Percentiles rank a stretch among this genome's conserved stretches.
Conservation (phyloP, 2,888 invertebrate genomes). For the Stictocephala bisonia region DNA sequence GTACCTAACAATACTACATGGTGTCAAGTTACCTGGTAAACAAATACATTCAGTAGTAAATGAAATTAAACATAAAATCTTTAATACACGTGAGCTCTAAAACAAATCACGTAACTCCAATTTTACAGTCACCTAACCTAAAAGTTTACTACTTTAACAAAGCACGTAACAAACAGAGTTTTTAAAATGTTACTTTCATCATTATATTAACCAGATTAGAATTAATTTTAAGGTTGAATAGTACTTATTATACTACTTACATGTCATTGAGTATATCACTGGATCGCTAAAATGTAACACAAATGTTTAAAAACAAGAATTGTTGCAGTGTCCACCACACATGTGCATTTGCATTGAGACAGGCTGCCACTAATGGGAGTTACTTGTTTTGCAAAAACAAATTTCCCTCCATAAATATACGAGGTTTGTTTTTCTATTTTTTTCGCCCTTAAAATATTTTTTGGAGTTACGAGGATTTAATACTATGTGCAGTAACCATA, state of each 20-base stretch:
- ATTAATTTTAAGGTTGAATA: neutral
- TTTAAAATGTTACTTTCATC: neutral
- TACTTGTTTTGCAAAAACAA: constrained; percentile 19
- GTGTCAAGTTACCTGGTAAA: too few species aligned
- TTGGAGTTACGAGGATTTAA: constrained; percentile 20
- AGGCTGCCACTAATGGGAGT: constrained; percentile 36
- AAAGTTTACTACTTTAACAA: neutral
- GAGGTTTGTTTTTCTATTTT: constrained; percentile 28
- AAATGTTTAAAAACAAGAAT: neutral
- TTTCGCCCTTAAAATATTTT: neutral
- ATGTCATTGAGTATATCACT: neutral
- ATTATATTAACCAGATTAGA: neutral
- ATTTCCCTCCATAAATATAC: constrained; percentile 27
- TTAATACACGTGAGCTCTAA: neutral
- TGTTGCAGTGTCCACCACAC: neutral
- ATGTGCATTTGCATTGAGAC: neutral
- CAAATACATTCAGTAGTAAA: too few species aligned
- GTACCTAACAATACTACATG: too few species aligned
- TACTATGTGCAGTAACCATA: neutral
- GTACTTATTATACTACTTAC: neutral
- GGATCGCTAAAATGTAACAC: neutral
- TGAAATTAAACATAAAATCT: neutral
- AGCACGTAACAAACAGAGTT: neutral
- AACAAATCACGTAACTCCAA: constrained; percentile 17
- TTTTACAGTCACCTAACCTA: constrained; percentile 6